Base-by-base conservation (phyloP, 2,888 invertebrate genomes). In the Phytoseiulus persimilis region DNA sequence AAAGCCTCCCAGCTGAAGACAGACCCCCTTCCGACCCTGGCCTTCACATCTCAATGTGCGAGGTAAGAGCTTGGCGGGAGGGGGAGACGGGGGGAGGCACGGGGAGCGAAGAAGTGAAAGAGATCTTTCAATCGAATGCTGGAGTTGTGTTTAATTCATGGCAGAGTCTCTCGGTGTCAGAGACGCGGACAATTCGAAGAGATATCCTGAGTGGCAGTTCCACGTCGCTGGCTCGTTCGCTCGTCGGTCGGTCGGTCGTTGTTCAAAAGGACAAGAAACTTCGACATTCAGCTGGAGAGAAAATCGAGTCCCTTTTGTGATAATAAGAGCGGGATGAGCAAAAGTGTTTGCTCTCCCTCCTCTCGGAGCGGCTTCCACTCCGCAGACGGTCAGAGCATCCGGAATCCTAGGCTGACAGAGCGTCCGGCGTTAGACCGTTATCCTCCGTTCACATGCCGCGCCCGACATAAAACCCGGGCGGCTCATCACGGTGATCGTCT, bases 91-190 rank as follows among this genome's bases (percentile, higher is more conserved):
- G 65, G 65, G 18, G 5, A 18, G 23, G 65, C 28, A 14, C 2
- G 65, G 65, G 65, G 65, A 11, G 39, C 39, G 39, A 18, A 28
- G 65, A 65, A 65, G 28, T 65, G 18, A 65, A 65, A 65, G 65
- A 65, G 65, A 28, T 65, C 65, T 65, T 65, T 65, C 65, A 65
- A 65, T 65, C 18, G 65, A 65, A 65, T 65, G 65, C 65, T 18
- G 65, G 65, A 65, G 65, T 65, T 65, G 65, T 65, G 65, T 65
- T 65, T 65, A 65, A 65, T 65, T 65, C 65, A 65, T 65, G 65
- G 28, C 65, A 18, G 65, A 65, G 65, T 65, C 65, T 18, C 65
- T 65, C 18, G 65, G 65, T 65, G 65, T 65, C 65, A 65, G 18
- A 65, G 65, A 65, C 65, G 65, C 65, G 65, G 11, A 65, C 65